Base-by-base conservation (phyloP, 2,888 invertebrate species). In the Tupiocoris notatus region DNA sequence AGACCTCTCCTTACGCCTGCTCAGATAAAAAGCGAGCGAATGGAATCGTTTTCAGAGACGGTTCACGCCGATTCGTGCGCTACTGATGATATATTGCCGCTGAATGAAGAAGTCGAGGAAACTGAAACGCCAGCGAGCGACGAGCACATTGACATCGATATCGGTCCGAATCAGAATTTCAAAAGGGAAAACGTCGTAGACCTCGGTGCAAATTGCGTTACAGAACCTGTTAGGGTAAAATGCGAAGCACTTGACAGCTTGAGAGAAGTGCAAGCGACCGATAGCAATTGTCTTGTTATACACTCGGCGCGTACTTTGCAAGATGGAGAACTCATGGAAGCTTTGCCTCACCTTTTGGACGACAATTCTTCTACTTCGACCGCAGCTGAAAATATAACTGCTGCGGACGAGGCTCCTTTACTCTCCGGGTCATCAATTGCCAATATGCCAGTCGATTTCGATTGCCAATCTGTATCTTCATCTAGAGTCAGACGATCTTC, bases 381-480 rank as follows among this genome's bases (percentile, higher is more conserved):
- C 3, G 39, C 39, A 39, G 6, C 6, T 7, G 39, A 3, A 39
- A 39, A 39, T 12, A 39, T 7, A 3, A 39, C 3, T 12, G 3
- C 39, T 7, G 3, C 12, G 39, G 6, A 7, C 39, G 39, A 39
- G 12, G 39, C 3, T 7, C 6, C 59, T 3, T 2, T 59, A 6
- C 20, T 59, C 6, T 59, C 59, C 17, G 73, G 9, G 16, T 2
- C 20, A 39, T 39, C 61, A 17, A 61, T 73, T 24, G 63, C n/a
- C 20, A 21, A 73, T 21, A 57, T 73, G 39, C 73, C 73, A 6
- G 63, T 73, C 7, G 73, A 62, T n/a, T 73, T 73, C 18, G 62
- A 73, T 17, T 73, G 73, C 17, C 62, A 24, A 2, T 0, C n/a
- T n/a, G n/a, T n/a, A n/a, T n/a, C n/a, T n/a, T n/a, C n/a, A n/a